These are phyloP conservation scores for Gonocerus acuteangulatus DNA, from an alignment of 2,888 invertebrate species.

Conservation along the genomic window DNA sequence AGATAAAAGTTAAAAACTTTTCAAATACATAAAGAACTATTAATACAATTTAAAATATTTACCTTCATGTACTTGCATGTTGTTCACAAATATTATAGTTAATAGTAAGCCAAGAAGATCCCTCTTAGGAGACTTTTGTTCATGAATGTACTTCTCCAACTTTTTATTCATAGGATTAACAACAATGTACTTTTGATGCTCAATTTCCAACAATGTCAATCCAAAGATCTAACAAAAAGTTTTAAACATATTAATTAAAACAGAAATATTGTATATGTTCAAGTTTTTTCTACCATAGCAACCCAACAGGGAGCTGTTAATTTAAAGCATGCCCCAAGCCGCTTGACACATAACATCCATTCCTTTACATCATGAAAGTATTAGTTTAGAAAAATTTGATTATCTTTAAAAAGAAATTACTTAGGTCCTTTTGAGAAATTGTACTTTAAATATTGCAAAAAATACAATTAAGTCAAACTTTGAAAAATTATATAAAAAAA, in stretches of 20 bases:
- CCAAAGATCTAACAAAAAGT: slow-evolving; percentile 15
- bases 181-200: slow-evolving; percentile 21
- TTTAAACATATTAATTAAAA: no score
- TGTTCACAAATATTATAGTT: slow-evolving; percentile 24
- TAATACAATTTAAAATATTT: neutral
- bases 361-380: no score
- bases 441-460: no score
- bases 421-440: no score
- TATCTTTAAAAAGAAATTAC: no score
- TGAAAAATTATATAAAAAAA: no score
- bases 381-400: no score
- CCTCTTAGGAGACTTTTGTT: slow-evolving; percentile 20
- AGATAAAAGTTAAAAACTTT: no score
- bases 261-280: neutral
- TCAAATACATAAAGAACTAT: no score
- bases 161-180: slow-evolving; percentile 22
- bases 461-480: no score
- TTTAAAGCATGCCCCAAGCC: no score
- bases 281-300: neutral
- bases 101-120: slow-evolving; percentile 17
- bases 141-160: slow-evolving; percentile 18
- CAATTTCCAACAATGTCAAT: slow-evolving; percentile 13
- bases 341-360: no score
- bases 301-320: neutral
- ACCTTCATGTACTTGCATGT: slow-evolving; percentile 25